Evolutionary conservation across 2,888 invertebrate genomes (phyloP), one percentile per base, ranked within the genome.

Genomic region (Polia nebulosa): DNA sequence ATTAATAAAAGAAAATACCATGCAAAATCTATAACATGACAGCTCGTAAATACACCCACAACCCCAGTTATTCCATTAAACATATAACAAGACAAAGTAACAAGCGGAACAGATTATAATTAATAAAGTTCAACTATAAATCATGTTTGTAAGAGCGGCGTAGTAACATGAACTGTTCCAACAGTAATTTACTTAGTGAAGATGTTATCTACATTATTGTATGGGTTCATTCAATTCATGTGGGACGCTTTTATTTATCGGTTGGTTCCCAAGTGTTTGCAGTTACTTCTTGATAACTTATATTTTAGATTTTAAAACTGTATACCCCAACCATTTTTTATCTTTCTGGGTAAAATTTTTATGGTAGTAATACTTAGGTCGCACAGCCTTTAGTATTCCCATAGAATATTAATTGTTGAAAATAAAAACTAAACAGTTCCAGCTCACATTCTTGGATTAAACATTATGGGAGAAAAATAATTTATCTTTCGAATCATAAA

Each of bases 61-160:
- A 39, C 25, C 36, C 34, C 27, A 39, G 55, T 67, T 72, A 78
- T 81, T 77, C 80, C 81, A 85, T 87, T 81, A 82, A 83, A 84
- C 82, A 80, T 77, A 67, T 74, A 75, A 75, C 78, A 86, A 85
- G 85, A 85, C 83, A 85, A 87, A 88, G 86, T 85, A 82, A 75
- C 63, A 80, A 85, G 79, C 81, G 80, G 80, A 85, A 85, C 84
- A 85, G 86, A 89, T 89, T 87, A 87, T 86, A 88, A 90, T 90
- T 89, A 89, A 85, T 88, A 85, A 88, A 88, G 82, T 84, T 85
- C 80, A 76, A 77, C 84, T 74, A 84, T 89, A 88, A 88, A 84
- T 89, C 88, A 85, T 83, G 75, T 68, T 66, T 66, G 62, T 59
- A 70, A 70, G 67, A 74, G 63, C 76, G 22, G 27, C 66, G 22